Evolutionary conservation across 2,888 invertebrate genomes (phyloP).

Genomic region (Phyto melanocephala): DNA sequence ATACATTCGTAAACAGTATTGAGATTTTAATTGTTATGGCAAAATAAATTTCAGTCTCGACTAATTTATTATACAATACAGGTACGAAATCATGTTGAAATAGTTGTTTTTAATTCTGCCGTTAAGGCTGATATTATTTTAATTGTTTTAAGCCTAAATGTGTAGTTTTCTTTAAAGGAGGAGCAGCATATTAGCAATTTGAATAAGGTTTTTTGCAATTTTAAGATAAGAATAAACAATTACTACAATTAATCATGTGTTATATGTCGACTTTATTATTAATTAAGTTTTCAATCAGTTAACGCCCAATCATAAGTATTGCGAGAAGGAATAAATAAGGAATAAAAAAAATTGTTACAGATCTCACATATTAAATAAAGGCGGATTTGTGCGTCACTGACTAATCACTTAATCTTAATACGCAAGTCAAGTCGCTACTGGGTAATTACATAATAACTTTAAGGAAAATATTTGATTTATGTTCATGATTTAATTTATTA

Average conservation of each 20-base stretch:
- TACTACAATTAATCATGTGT: not conserved
- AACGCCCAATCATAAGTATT: not conserved
- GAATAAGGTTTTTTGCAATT: too few relatives aligned
- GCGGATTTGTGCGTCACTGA: not conserved
- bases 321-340: not conserved
- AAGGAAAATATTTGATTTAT: too few relatives aligned
- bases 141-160: conserved; percentile 51
- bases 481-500: too few relatives aligned
- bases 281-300: not conserved
- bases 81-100: conserved; percentile 32
- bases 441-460: too few relatives aligned
- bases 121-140: conserved; percentile 38
- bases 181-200: not conserved
- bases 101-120: conserved; percentile 5
- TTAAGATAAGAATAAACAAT: not conserved
- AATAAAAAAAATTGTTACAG: not conserved
- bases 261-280: not conserved
- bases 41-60: conserved; percentile 12
- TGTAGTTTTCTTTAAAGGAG: conserved; percentile 7
- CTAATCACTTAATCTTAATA: not conserved
- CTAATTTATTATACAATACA: conserved; percentile 46
- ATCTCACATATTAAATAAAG: not conserved
- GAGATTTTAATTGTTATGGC: conserved; percentile 49
- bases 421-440: too few relatives aligned
- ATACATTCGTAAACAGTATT: not conserved